Evolutionary conservation across 2,113 vertebrate species (phyloP).

Genomic region (Dipodomys ordii): DNA sequence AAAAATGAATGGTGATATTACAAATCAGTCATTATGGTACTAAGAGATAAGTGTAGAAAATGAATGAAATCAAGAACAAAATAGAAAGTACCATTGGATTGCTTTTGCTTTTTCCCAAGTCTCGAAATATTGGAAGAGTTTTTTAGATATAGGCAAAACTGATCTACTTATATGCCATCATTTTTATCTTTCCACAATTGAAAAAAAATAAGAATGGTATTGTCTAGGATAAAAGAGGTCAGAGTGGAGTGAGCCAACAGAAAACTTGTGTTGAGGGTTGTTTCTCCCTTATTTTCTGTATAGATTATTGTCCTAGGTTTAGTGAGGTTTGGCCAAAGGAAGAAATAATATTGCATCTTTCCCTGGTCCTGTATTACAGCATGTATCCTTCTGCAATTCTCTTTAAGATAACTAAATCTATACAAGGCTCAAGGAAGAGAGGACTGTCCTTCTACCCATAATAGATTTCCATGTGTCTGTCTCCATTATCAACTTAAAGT

Average conservation of each 20-base stretch:
- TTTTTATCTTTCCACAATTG: not conserved
- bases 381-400: not conserved
- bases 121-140: slow-evolving; percentile 19
- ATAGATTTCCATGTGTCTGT: slow-evolving; percentile 72
- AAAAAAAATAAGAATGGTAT: not conserved
- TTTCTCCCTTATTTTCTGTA: not conserved
- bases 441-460: slow-evolving; percentile 68
- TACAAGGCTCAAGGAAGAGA: slow-evolving; percentile 65
- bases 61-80: not conserved
- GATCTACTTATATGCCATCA: not conserved
- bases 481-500: slow-evolving; percentile 76
- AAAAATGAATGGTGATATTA: not conserved
- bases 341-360: slow-evolving; percentile 4
- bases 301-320: not conserved
- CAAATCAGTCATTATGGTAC: not conserved
- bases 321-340: not conserved
- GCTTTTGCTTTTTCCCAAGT: not conserved
- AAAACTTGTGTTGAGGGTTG: rapidly evolving
- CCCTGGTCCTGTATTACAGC: not conserved
- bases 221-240: not conserved
- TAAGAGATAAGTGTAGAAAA: not conserved
- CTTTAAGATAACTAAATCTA: slow-evolving; percentile 78
- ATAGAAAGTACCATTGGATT: not conserved
- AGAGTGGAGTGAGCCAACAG: not conserved
- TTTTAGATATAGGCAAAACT: not conserved